Evolutionary conservation across 2,113 vertebrate species (phyloP).

Genomic region (Donacobius atricapilla): DNA sequence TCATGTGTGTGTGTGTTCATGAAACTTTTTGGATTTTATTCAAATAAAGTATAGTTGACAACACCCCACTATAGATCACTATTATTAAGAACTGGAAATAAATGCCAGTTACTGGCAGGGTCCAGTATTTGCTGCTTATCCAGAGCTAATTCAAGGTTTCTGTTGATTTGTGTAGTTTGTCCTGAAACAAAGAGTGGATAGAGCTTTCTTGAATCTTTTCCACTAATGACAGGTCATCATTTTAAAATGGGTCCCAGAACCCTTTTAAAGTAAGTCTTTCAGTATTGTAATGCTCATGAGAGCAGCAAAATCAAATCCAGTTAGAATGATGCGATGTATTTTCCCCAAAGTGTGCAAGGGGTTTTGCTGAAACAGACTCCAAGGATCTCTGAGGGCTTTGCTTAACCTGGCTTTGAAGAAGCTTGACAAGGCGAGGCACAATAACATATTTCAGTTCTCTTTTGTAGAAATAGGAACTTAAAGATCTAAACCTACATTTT

Average conservation of each 20-base stretch:
- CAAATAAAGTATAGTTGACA: neutral
- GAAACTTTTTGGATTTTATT: neutral
- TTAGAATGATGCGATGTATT: rapidly evolving
- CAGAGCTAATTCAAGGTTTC: neutral
- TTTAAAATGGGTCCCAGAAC: neutral
- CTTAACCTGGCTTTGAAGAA: neutral
- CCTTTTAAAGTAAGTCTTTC: neutral
- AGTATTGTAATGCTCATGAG: neutral
- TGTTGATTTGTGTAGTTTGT: neutral
- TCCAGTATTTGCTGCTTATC: neutral
- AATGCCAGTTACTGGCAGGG: neutral
- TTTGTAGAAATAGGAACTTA: neutral
- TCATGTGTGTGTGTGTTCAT: rapidly evolving
- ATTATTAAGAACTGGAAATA: neutral
- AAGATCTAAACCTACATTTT: neutral
- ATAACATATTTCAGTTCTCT: neutral
- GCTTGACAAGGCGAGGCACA: neutral
- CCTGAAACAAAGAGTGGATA: neutral
- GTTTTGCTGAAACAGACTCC: neutral
- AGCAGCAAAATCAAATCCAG: neutral
- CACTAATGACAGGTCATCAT: neutral
- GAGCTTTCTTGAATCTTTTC: neutral
- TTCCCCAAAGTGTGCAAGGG: neutral
- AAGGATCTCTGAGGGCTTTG: neutral
- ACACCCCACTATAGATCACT: neutral